phyloP scores from a whole-genome alignment of 2,113 vertebrate species.

The Ceuthmochares aereus region DNA sequence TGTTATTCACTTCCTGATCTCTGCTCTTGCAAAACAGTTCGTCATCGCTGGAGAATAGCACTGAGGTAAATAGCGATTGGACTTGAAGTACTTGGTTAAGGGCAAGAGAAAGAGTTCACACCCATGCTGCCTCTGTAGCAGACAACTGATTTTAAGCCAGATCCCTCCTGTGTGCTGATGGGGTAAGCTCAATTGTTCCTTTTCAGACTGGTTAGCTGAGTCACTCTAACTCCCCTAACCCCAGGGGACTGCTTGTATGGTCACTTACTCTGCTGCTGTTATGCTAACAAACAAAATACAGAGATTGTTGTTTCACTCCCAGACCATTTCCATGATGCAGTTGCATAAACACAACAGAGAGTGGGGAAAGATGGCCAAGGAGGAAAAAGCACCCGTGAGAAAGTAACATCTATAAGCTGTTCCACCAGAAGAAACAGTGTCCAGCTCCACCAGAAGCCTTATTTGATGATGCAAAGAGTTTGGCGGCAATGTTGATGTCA shows the following conservation, averaged over 20 bases:
- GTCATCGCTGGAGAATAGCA: neutral
- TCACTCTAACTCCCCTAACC: neutral
- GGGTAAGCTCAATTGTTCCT: neutral
- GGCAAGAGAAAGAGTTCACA: neutral
- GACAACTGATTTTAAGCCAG: neutral
- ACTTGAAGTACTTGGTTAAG: neutral
- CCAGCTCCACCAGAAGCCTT: neutral
- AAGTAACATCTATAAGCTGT: neutral
- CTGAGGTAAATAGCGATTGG: neutral
- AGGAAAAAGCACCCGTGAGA: neutral
- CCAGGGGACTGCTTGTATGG: neutral
- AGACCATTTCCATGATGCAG: neutral
- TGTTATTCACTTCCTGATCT: slow-evolving; percentile 21
- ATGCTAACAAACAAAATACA: neutral
- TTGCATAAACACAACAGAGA: neutral
- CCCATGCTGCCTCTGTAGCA: neutral
- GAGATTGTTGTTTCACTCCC: neutral
- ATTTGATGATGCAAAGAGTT: neutral
- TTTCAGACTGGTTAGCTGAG: neutral
- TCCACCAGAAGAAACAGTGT: neutral
- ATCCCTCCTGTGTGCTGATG: neutral
- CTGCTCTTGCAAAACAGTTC: slow-evolving; percentile 5
- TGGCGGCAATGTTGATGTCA: neutral
- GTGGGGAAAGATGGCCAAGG: neutral
- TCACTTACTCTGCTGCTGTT: neutral